Base-by-base conservation (phyloP, 1,140 invertebrate species). In the Drosophila sechellia region DNA sequence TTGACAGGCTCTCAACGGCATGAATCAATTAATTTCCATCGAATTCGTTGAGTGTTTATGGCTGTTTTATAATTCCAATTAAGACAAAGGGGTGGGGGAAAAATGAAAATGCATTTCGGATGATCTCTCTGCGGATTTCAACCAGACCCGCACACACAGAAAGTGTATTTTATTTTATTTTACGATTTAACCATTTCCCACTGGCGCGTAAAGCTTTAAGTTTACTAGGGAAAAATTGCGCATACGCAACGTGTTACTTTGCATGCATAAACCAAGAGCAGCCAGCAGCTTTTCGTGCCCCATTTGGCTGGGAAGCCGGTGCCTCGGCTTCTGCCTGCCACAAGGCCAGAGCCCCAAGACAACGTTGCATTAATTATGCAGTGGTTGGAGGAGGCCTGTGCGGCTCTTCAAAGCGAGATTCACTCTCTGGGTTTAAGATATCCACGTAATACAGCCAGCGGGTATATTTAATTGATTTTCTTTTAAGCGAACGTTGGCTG, bases 21-120 rank as follows among this genome's bases (percentile, higher is more conserved):
- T 48, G 77, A 68, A 77, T 83, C 84, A 89, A 89, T 89, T 89
- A 80, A 89, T 80, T 89, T 85, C 65, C 81, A 84, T 74, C 79
- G 70, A 53, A 68, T 63, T 60, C 64, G 63, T 56, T 59, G 78
- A 84, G 81, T 80, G 83, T 65, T 86, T 87, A 87, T 81, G 73
- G 52, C 81, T 85, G 55, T 78, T 79, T 79, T 83, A 60, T 45
- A 63, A 68, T 68, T 76, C 75, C 34, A 76, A 87, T 86, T 83
- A 78, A 68, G 79, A 60, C 55, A 65, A 52, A 61, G 34, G 39
- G 49, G 39, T 58, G 31, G 46, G 54, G 71, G 54, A 31, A 53
- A 52, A 72, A 52, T 17, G 17, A 48, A 50, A 72, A 27, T 46
- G 39, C 25, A 40, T 69, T 69, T 39, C 11, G 12, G 8, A n/a